Conservation (phyloP, 2,113 vertebrate species). For the Cephalopholis sonnerati region DNA sequence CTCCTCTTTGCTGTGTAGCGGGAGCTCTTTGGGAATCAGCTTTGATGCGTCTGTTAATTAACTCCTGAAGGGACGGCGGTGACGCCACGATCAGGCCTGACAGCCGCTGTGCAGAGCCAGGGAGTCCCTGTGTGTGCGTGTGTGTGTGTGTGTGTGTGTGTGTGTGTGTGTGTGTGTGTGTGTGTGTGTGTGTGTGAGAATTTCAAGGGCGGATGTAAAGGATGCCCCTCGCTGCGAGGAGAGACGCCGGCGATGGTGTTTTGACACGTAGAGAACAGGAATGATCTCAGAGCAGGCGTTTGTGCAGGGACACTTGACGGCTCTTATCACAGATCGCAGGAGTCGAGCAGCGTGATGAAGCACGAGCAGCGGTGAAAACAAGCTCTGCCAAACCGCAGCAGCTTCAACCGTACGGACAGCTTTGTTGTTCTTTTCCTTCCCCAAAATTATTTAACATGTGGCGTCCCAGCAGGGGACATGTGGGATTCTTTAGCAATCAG, state of each 20-base stretch:
- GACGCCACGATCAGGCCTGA: conserved; percentile 55
- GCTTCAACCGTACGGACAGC: too few relatives aligned
- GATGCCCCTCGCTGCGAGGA: conserved; percentile 29
- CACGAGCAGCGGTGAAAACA: too few relatives aligned
- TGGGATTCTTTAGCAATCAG: conserved; percentile 82
- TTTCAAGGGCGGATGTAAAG: conserved; percentile 35
- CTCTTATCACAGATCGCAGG: too few relatives aligned
- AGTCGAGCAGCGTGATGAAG: too few relatives aligned
- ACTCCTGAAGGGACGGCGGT: conserved; percentile 73
- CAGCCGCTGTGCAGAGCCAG: conserved; percentile 22
- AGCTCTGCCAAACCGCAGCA: too few relatives aligned
- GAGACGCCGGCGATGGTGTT: background rate
- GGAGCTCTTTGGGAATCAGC: conserved; percentile 43
- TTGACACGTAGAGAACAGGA: conserved; percentile 22
- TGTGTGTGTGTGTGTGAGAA: conserved; percentile 31
- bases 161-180: conserved; percentile 4
- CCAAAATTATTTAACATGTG: conserved; percentile 63
- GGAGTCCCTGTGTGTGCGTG: background rate
- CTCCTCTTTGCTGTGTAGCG: conserved; percentile 36
- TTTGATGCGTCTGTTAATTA: conserved; percentile 82
- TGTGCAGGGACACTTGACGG: background rate
- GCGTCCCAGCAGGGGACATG: conserved; percentile 76
- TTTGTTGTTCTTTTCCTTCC: background rate
- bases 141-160: conserved; percentile 24
- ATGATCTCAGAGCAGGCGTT: background rate